Conservation (phyloP, 2,888 invertebrate species). For the Scaptomyza parva region DNA sequence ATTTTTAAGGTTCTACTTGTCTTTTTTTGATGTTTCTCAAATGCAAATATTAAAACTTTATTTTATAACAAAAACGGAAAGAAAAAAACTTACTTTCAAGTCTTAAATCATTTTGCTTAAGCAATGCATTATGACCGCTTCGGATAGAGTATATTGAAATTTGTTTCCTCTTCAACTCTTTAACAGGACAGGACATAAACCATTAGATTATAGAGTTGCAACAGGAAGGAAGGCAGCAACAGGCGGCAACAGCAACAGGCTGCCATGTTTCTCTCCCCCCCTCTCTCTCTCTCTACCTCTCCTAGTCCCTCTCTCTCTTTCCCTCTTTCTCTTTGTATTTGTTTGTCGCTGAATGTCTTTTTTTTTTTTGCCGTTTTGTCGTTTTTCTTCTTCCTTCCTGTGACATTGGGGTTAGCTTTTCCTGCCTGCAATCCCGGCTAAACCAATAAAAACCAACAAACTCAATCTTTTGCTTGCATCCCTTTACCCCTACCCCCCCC, state of each 20-base stretch:
- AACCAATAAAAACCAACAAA: too few species aligned
- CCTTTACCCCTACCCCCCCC: too few species aligned
- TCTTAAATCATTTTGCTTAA: not conserved
- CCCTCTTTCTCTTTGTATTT: not conserved
- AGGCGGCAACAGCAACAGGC: conserved; percentile 46
- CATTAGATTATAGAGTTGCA: too few species aligned
- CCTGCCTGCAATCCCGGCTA: conserved; percentile 4
- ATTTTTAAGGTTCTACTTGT: too few species aligned
- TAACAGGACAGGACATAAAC: conserved; percentile 7
- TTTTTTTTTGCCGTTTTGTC: too few species aligned
- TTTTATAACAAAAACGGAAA: too few species aligned
- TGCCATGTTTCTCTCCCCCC: not conserved
- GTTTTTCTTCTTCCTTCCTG: too few species aligned
- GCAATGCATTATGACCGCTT: conserved; percentile 5
- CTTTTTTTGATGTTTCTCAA: too few species aligned
- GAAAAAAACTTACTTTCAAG: too few species aligned
- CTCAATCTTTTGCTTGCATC: not conserved
- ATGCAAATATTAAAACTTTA: too few species aligned
- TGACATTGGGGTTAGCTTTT: not conserved
- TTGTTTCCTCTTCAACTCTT: conserved; percentile 53
- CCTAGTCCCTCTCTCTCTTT: not conserved
- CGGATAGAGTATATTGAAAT: conserved; percentile 36
- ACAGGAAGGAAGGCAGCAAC: conserved; percentile 10
- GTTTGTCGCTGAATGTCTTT: too few species aligned
- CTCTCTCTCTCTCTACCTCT: not conserved